Base-by-base conservation (phyloP, 2,113 vertebrate species). In the Accipiter cooperii region DNA sequence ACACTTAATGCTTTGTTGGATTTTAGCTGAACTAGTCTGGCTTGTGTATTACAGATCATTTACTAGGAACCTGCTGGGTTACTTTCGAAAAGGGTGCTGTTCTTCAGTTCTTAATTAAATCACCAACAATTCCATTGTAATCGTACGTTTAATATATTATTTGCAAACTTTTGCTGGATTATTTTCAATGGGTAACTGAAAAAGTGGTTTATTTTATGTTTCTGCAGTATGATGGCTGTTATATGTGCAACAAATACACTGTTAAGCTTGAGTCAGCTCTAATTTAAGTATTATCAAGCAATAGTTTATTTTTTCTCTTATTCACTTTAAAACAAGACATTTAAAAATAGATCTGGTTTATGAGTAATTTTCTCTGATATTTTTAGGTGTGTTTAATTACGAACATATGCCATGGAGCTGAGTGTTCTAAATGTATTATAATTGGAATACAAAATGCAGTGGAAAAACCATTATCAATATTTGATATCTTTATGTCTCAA, bases 101-200 rank as follows among this genome's bases (percentile, higher is more conserved):
- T 96, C 64, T 93, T 96, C 88, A 75, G 76, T 96, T 96, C 73
- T 96, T 97, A 96, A 96, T 85, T 96, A 88, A 91, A 96, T 97
- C 95, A 91, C 74, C 44, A 88, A 95, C 78, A 95, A 93, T 96
- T 95, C 25, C 54, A 47, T 36, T 92, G n/a, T 46, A 95, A 85
- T 91, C 9, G 5, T 88, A 84, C 52, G 85, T 86, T 76, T 84
- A 75, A 64, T 64, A 61, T 33, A 90, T 29, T 90, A 34, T 80
- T 94, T 66, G 52, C 13, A 90, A 97, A 92, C 42, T 54, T 47
- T 76, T 84, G 4, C 40, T 21, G 7, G 28, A 55, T 91, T 94
- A 47, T 91, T 87, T 93, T 70, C n/a, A 76, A 33, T 9, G 46
- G 11, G 9, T 66, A 60, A 40, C 46, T 81, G 64, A 74, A 81